Evolutionary conservation across 1,140 invertebrate genomes (phyloP).

Genomic region (Elymnias hypermnestra): DNA sequence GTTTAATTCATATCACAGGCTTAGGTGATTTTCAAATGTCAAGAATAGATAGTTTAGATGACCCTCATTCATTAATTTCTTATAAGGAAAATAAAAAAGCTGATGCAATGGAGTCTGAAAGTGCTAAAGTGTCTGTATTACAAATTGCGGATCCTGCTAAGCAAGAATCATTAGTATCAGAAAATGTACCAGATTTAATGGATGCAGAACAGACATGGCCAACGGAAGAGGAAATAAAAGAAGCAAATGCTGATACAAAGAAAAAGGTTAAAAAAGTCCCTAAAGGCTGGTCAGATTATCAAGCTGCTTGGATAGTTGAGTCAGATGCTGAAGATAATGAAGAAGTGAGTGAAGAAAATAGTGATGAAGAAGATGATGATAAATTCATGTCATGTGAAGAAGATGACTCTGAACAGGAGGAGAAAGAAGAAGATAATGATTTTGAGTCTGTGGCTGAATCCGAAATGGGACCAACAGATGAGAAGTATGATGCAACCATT

Average conservation of each 20-base stretch:
- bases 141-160: constrained; percentile 81
- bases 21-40: constrained; percentile 95
- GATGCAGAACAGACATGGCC: constrained; percentile 98
- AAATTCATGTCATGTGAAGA: constrained; percentile 81
- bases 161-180: constrained; percentile 86
- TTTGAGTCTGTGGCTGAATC: constrained; percentile 83
- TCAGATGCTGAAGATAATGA: constrained; percentile 68
- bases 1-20: constrained; percentile 92
- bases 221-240: constrained; percentile 91
- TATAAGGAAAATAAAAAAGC: constrained; percentile 56
- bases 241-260: constrained; percentile 81
- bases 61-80: constrained; percentile 85
- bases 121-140: constrained; percentile 74
- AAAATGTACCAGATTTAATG: constrained; percentile 93
- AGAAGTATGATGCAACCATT: constrained; percentile 82
- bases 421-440: constrained; percentile 78
- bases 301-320: constrained; percentile 94
- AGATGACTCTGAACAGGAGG: constrained; percentile 78
- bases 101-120: constrained; percentile 56
- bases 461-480: constrained; percentile 79
- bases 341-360: constrained; percentile 59
- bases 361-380: constrained; percentile 54
- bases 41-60: constrained; percentile 84
- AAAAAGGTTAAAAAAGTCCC: constrained; percentile 89
- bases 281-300: constrained; percentile 96